Evolutionary conservation across 2,797 vertebrate species (phyloP), one percentile per base, ranked within the genome.

Genomic region (Rachycentron canadum): DNA sequence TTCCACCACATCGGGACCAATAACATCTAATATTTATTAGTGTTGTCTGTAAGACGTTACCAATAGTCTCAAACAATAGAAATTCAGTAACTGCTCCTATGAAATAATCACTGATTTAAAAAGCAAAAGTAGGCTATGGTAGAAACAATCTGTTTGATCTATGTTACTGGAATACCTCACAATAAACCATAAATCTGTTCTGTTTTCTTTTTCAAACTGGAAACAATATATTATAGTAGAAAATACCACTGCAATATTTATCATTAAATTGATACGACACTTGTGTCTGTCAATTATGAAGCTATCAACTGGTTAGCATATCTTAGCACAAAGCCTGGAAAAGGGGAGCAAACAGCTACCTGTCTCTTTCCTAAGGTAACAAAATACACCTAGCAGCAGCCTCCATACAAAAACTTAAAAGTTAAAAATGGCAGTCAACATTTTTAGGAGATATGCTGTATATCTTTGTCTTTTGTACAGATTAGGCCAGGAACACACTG

Each of bases 1-100:
- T 56, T 25, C 38, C 16, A 34, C 1, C 59, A 28, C 49, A 64
- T 72, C 14, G 68, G 36, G 38, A 47, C 17, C 49, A 72, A 36
- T 76, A 63, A 70, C 23, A 53, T 76, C 8, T 67, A 57, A 62
- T 34, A 19, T 81, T 66, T 30, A 34, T 60, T 50, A 58, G 43
- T 23, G 11, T 11, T 28, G 23, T 62, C 6, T 58, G 57, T 1
- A 28, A 58, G 43, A 58, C 16, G 32, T 21, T 19, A 45, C 12
- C 8, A 63, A 12, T 65, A 62, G 30, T 13, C 7, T 30, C 38
- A 19, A 41, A 14, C 36, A 61, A 34, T 26, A 69, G 45, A 79
- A 76, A 62, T 26, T 43, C 17, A 57, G 52, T 45, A 60, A 60
- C 26, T 53, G 28, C 14, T 52, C 21, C 41, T 16, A 34, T 63